These are phyloP conservation scores for Polyommatus icarus DNA, from an alignment of 2,888 invertebrate species.

Conservation along the genomic window DNA sequence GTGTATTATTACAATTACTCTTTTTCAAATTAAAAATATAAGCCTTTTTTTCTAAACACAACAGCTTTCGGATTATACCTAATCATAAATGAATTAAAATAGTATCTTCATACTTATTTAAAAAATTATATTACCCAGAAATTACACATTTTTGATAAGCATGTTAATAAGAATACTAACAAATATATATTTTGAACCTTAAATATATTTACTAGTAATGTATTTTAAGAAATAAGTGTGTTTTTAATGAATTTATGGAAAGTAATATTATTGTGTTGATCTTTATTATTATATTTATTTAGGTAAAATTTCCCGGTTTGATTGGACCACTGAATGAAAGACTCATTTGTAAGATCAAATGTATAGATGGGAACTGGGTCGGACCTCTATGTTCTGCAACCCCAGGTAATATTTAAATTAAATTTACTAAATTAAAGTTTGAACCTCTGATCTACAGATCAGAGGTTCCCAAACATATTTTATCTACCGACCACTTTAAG, in stretches of 20 bases:
- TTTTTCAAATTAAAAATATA: neutral
- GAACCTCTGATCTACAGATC: too few species aligned
- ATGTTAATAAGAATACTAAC: neutral
- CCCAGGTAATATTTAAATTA: constrained; percentile 77
- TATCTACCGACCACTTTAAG: too few species aligned
- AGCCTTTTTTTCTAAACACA: neutral
- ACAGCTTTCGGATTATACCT: neutral
- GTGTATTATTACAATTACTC: constrained; percentile 26
- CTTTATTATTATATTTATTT: constrained; percentile 34
- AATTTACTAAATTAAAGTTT: neutral
- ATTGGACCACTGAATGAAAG: constrained; percentile 87
- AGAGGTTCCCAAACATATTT: too few species aligned
- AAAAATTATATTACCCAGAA: neutral
- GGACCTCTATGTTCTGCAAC: constrained; percentile 89
- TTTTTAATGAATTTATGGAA: neutral
- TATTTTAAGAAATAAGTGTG: neutral
- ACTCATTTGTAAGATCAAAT: constrained; percentile 90
- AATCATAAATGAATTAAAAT: neutral
- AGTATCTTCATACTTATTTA: neutral
- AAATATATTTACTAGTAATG: neutral
- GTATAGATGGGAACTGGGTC: constrained; percentile 91
- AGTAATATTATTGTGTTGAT: neutral
- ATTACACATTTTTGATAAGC: neutral
- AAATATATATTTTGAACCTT: neutral
- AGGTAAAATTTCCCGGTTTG: constrained; percentile 88